phyloP scores from a whole-genome alignment of 2,113 vertebrate species.

The Gasterosteus nipponicus region DNA sequence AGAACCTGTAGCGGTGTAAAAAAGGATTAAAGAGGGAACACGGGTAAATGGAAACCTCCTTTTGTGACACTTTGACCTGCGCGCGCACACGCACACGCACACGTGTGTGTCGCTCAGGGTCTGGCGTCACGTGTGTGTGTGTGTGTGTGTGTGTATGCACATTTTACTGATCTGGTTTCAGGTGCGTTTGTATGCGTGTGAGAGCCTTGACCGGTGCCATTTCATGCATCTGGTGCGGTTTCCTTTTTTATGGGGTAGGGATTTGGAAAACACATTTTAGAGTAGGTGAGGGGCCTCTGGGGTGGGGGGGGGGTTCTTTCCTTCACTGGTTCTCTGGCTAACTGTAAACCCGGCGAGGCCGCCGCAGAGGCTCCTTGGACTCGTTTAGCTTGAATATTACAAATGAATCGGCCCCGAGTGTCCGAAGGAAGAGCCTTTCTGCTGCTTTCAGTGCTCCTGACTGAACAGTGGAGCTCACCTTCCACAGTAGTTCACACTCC shows the following conservation, averaged over 20 bases:
- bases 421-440: too few species aligned
- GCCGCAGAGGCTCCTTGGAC: not conserved
- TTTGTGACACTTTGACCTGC: slow-evolving; percentile 47
- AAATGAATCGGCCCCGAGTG: not conserved
- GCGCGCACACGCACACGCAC: not conserved
- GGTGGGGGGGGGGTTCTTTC: not conserved
- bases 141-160: not conserved
- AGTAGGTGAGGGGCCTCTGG: slow-evolving; percentile 12
- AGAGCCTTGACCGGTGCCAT: not conserved
- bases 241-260: slow-evolving; percentile 12
- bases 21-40: slow-evolving; percentile 49
- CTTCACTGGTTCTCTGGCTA: slow-evolving; percentile 20
- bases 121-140: not conserved
- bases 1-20: slow-evolving; percentile 18
- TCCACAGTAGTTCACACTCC: slow-evolving; percentile 97
- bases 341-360: slow-evolving; percentile 36
- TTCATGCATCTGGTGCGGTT: not conserved
- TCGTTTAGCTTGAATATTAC: slow-evolving; percentile 6
- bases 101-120: not conserved
- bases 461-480: slow-evolving; percentile 80
- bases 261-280: slow-evolving; percentile 1
- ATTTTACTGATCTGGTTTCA: not conserved
- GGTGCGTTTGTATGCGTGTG: not conserved
- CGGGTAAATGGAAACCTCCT: slow-evolving; percentile 52
- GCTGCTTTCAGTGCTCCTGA: too few species aligned